Evolutionary conservation across 2,888 invertebrate genomes (phyloP).

Genomic region (Brachypalpus laphriformis): DNA sequence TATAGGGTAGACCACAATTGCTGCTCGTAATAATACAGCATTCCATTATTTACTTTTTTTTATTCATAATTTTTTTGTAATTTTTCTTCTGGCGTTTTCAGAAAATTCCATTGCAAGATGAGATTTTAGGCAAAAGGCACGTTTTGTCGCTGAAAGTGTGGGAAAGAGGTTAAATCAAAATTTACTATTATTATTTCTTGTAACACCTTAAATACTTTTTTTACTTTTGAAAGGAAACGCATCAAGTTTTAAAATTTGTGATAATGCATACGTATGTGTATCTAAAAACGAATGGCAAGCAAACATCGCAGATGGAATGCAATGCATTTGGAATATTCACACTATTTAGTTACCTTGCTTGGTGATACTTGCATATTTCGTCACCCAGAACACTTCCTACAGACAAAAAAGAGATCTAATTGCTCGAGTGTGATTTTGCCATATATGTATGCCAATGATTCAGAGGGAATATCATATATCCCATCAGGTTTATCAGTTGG

Average conservation of each 20-base stretch:
- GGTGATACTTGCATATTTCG: too few relatives aligned
- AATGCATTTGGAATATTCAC: too few relatives aligned
- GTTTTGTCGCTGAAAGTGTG: conserved; percentile 50
- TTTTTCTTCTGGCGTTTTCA: conserved; percentile 16
- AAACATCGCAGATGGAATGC: too few relatives aligned
- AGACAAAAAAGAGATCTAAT: too few relatives aligned
- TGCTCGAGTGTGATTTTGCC: too few relatives aligned
- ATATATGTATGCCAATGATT: too few relatives aligned
- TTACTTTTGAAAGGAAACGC: conserved; percentile 34
- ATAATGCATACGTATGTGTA: not conserved
- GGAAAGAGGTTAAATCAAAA: conserved; percentile 24
- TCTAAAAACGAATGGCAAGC: not conserved
- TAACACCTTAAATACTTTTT: not conserved
- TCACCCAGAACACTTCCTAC: too few relatives aligned
- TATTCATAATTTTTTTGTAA: not conserved
- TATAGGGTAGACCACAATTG: conserved; percentile 7
- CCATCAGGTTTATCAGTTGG: too few relatives aligned
- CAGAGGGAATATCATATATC: too few relatives aligned
- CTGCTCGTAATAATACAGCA: not conserved
- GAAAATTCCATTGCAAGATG: conserved; percentile 59
- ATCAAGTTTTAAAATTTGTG: conserved; percentile 25
- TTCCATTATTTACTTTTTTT: not conserved
- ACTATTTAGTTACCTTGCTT: too few relatives aligned
- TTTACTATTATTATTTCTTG: not conserved
- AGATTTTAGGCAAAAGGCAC: conserved; percentile 51